Evolutionary conservation across 2,797 vertebrate species (phyloP), one percentile per base, ranked within the genome.

Genomic region (Mus spretus): DNA sequence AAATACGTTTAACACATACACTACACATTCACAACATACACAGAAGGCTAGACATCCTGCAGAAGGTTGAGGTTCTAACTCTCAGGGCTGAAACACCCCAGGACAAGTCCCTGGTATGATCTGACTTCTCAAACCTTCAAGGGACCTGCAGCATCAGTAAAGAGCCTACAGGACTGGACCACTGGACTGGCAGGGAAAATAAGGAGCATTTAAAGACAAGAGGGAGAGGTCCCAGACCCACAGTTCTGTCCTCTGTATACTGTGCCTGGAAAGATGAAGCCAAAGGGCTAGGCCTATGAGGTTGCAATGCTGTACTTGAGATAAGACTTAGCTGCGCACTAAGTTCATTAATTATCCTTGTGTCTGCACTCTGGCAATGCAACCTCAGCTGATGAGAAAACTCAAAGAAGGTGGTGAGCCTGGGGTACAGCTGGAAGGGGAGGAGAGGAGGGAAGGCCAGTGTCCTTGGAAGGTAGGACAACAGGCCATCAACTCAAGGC

Each of bases 361-460:
- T 3, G 3, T 70, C 65, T 20, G 0, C 15, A 83, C 70, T 65
- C 13, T 50, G 65, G 82, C 96, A 97, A 93, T 57, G 75, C 95
- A 98, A 98, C 92, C 63, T 3, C 96, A 87, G 88, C 91, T 31
- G 72, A 97, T 95, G 77, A 96, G 97, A 95, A 96, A 83, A 97
- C 95, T 96, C 90, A 97, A 94, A 78, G 97, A 59, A 37, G 19
- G 50, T 12, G 17, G 28, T 0, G 3, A 63, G 22, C 31, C 61
- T 61, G 59, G 47, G 11, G 15, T 3, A 40, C 6, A 88, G 6
- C 61, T 70, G 26, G 70, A 44, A 31, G 47, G 55, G 79, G 67
- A 50, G 8, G 26, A 10, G 47, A 47, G 67, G 93, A 89, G 90
- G 77, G 89, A 95, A 82, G 88, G 65, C 92, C 78, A 50, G 67